These are phyloP conservation scores for Nomada hirtipes DNA, from an alignment of 2,888 invertebrate species.

Conservation along the genomic window DNA sequence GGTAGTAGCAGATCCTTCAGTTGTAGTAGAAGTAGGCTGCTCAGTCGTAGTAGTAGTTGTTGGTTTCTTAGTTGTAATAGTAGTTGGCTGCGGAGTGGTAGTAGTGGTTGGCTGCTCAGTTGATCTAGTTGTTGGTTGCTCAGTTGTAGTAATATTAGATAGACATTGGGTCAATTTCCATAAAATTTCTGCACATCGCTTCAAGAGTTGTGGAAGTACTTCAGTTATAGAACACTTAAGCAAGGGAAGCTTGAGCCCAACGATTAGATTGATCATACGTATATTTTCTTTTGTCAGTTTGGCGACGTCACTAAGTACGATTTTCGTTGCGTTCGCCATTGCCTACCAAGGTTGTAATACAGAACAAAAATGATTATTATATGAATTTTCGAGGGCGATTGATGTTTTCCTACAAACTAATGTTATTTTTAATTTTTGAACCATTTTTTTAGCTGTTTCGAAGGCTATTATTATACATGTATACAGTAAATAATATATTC, in stretches of 20 bases:
- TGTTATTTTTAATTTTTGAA: neutral
- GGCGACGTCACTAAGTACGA: neutral
- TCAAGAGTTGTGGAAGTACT: neutral
- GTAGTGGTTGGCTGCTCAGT: no score
- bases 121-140: no score
- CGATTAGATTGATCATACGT: neutral
- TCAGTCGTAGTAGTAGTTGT: no score
- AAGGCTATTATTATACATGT: no score
- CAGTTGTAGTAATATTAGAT: no score
- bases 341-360: neutral
- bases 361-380: neutral
- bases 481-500: no score
- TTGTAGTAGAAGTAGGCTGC: no score
- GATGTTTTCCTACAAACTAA: no score
- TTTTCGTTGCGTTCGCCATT: rapidly evolving
- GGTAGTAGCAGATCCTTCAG: no score
- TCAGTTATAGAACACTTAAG: rapidly evolving
- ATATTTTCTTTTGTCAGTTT: rapidly evolving
- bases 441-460: neutral
- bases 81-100: no score
- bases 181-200: neutral
- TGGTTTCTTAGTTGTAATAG: no score
- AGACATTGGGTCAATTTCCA: neutral
- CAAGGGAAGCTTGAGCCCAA: neutral
- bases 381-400: neutral